Evolutionary conservation across 2,888 invertebrate genomes (phyloP).

Genomic region (Eugnorisma glareosa): DNA sequence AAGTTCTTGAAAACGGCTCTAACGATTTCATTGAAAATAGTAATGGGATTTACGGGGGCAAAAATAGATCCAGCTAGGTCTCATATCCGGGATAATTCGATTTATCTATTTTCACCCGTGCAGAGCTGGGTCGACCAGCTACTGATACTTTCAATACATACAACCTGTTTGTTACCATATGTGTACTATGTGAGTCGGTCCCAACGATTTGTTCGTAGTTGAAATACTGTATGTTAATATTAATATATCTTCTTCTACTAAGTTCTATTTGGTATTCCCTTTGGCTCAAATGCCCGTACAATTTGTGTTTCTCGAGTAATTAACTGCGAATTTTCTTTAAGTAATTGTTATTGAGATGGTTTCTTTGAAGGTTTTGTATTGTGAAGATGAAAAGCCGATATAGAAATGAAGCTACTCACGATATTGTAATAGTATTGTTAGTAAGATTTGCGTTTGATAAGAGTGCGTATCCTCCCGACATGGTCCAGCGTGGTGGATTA

Average conservation of each 20-base stretch:
- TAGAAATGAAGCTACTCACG: background rate
- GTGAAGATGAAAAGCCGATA: background rate
- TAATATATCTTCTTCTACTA: slow-evolving; percentile 9
- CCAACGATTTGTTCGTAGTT: background rate
- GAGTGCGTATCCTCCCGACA: too few relatives aligned
- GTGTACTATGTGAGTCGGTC: too few relatives aligned
- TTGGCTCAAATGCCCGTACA: slow-evolving; percentile 39
- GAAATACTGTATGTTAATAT: background rate
- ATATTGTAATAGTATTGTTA: background rate
- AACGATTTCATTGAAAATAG: too few relatives aligned
- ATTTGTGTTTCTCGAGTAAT: slow-evolving; percentile 45
- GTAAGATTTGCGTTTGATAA: background rate
- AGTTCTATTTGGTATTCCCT: slow-evolving; percentile 58
- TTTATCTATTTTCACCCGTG: too few relatives aligned
- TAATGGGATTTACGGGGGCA: too few relatives aligned
- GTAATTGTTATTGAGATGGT: slow-evolving; percentile 13
- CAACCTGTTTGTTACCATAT: too few relatives aligned
- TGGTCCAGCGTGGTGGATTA: background rate
- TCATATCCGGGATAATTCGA: too few relatives aligned
- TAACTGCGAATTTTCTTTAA: slow-evolving; percentile 50
- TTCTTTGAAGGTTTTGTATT: slow-evolving; percentile 31
- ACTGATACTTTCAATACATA: too few relatives aligned
- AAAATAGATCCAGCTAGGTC: too few relatives aligned
- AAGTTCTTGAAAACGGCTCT: too few relatives aligned
- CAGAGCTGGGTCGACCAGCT: too few relatives aligned